phyloP scores from a whole-genome alignment of 2,888 invertebrate species.

The Sepioteuthis lessoniana region DNA sequence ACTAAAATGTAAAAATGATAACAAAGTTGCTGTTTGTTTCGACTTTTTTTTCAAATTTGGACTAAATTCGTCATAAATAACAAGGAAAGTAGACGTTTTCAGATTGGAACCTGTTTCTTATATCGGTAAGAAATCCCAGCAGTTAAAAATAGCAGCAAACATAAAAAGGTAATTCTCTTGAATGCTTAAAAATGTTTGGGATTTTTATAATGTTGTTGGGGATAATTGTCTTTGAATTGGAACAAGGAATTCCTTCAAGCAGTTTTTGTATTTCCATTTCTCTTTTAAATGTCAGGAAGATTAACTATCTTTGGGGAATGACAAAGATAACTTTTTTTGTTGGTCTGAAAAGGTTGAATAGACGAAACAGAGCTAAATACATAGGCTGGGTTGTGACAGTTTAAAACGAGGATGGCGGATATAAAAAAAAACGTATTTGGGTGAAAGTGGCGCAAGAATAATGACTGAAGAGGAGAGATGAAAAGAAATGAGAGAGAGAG shows the following conservation, averaged over 20 bases:
- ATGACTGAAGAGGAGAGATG: not conserved
- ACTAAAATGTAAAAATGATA: too few relatives aligned
- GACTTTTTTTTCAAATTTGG: too few relatives aligned
- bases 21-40: too few relatives aligned
- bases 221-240: not conserved
- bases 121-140: not conserved
- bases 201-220: not conserved
- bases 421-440: not conserved
- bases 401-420: too few relatives aligned
- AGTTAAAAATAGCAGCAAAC: not conserved
- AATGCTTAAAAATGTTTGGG: not conserved
- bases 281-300: not conserved
- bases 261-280: not conserved
- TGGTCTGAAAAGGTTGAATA: not conserved
- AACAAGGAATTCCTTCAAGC: not conserved
- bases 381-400: not conserved
- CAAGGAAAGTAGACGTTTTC: too few relatives aligned
- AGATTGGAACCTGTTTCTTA: not conserved
- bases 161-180: not conserved
- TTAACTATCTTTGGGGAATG: not conserved
- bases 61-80: too few relatives aligned
- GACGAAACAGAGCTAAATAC: not conserved
- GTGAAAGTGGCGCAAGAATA: not conserved
- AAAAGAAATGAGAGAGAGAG: too few relatives aligned
- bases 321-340: not conserved